A percentile compares a stretch with the other conserved stretches of the same genome.
Evolutionary conservation across 2,888 invertebrate species (phyloP).

Genomic region (Agrotis exclamationis): DNA sequence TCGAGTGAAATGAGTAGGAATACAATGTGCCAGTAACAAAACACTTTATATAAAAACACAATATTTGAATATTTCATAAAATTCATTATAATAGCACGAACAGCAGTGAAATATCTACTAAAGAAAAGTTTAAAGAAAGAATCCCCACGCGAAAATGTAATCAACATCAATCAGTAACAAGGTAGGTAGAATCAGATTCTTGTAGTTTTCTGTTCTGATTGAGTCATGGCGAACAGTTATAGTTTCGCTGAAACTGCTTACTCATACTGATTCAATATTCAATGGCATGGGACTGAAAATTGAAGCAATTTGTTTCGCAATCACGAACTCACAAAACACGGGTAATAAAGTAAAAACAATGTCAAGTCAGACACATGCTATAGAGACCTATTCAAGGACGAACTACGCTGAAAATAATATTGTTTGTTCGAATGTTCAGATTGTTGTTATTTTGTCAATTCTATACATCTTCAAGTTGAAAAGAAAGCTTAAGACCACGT

Average conservation of each 20-base stretch:
- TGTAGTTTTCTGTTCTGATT: constrained; percentile 11
- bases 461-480: constrained; percentile 4
- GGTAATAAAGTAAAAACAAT: constrained; percentile 35
- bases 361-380: constrained; percentile 27
- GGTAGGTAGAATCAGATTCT: constrained; percentile 18
- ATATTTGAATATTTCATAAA: too few species aligned
- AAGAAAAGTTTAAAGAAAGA: constrained; percentile 7
- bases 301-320: constrained; percentile 39
- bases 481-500: not conserved
- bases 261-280: constrained; percentile 31
- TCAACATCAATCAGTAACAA: constrained; percentile 9
- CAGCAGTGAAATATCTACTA: not conserved
- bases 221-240: constrained; percentile 21
- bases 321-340: constrained; percentile 18
- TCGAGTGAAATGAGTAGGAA: too few species aligned
- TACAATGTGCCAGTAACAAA: too few species aligned
- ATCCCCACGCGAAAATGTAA: constrained; percentile 38
- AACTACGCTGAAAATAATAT: constrained; percentile 31
- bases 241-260: constrained; percentile 43
- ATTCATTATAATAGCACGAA: too few species aligned
- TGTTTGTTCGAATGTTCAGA: constrained; percentile 26
- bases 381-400: constrained; percentile 37
- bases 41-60: not conserved
- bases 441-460: constrained; percentile 4
- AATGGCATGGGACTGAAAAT: constrained; percentile 36